Evolutionary conservation across 2,797 vertebrate genomes (phyloP), one percentile per base, ranked within the genome.

Genomic region (Acomys russatus): DNA sequence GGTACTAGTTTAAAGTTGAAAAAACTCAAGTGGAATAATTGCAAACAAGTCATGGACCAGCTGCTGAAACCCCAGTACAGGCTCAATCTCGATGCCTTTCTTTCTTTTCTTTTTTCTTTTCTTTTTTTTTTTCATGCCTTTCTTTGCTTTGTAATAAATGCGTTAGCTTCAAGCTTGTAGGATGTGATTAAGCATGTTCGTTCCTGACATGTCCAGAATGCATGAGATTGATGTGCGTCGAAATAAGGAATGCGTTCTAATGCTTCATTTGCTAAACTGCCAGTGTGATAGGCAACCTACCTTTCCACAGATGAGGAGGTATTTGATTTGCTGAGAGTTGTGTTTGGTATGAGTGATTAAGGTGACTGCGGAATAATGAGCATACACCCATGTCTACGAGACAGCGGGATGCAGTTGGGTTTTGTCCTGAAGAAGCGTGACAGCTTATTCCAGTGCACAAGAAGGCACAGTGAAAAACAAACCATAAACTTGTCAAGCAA

Each of bases 321-420:
- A 76, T 38, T 30, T 94, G 63, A 92, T 94, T 94, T 95, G 54
- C 4, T 68, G n/a, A 88, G 85, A 61, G 44, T 38, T 94, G 38
- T 64, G 56, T 78, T 92, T 84, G 79, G 3, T 33, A n/a, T 7
- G 2, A 73, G 51, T 66, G 64, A 70, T 6, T 71, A 59, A 59
- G 77, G 85, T 93, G 89, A 35, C 44, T 71, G 10, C 10, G 59
- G 76, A n/a, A 76, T 23, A 33, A 61, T 54, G 10, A 82, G 12
- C 28, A 87, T 23, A 86, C 2, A 87, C 77, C 4, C 64, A 68
- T 54, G 17, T n/a, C 18, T 64, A 22, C 10, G 66, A 82, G 54
- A 17, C 73, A 90, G 73, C 51, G 63, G 23, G 11, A 15, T 49
- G 44, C 25, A 76, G 6, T 86, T 56, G 54, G 25, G 73, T 64